A percentile compares a stretch with the other conserved stretches of the same genome.
Conservation (phyloP, 2,797 vertebrate genomes). For the Sorex maritimensis region DNA sequence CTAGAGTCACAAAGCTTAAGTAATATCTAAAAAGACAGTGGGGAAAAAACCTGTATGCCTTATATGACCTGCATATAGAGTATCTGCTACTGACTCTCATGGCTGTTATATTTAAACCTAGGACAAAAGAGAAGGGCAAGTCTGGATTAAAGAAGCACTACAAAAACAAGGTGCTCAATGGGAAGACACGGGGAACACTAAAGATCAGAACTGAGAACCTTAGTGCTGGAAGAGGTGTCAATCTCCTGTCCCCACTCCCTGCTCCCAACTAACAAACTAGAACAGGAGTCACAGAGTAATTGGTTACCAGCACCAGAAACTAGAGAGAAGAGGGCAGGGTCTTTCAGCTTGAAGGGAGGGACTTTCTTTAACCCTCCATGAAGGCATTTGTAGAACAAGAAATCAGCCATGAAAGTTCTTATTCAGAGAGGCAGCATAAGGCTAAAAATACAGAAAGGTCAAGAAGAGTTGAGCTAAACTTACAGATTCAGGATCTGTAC, state of each 20-base stretch:
- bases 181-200: background rate
- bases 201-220: slow-evolving; percentile 8
- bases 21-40: no score
- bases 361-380: slow-evolving; percentile 67
- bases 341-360: slow-evolving; percentile 1
- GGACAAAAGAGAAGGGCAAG: background rate
- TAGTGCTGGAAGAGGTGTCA: slow-evolving; percentile 6
- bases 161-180: background rate
- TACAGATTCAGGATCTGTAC: slow-evolving; percentile 80
- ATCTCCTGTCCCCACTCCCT: accelerated
- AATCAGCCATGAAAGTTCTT: slow-evolving; percentile 46
- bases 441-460: slow-evolving; percentile 84
- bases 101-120: background rate
- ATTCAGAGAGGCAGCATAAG: slow-evolving; percentile 63
- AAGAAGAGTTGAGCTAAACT: slow-evolving; percentile 81
- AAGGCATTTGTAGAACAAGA: slow-evolving; percentile 74
- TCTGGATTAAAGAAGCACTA: background rate
- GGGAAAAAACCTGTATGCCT: background rate
- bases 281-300: background rate
- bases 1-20: background rate
- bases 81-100: background rate
- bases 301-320: slow-evolving; percentile 52
- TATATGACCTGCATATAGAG: background rate
- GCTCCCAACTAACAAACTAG: background rate
- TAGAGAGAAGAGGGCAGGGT: slow-evolving; percentile 48